These are phyloP conservation scores for Melinaea marsaeus DNA, from an alignment of 2,888 invertebrate species.

Conservation along the genomic window DNA sequence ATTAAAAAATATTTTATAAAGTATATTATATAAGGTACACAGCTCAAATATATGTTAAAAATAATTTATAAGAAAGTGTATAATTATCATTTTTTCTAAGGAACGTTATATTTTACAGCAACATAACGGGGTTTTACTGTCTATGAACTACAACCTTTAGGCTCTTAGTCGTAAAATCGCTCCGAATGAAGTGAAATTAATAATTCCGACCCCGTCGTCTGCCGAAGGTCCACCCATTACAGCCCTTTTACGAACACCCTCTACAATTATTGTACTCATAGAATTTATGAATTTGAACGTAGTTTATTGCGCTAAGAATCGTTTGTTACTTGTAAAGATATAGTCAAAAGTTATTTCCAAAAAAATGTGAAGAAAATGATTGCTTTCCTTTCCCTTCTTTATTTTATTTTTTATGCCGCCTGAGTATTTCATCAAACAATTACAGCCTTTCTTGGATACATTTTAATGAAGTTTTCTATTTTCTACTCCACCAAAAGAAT, in stretches of 20 bases:
- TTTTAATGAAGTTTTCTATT: too few relatives aligned
- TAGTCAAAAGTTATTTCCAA: slow-evolving; percentile 2
- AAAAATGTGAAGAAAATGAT: not conserved
- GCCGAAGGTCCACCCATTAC: slow-evolving; percentile 29
- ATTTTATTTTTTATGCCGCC: slow-evolving; percentile 5
- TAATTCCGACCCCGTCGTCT: slow-evolving; percentile 31
- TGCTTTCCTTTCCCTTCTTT: not conserved
- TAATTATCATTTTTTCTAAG: too few relatives aligned
- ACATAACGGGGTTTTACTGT: slow-evolving; percentile 8
- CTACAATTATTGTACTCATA: slow-evolving; percentile 31
- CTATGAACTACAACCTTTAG: slow-evolving; percentile 26
- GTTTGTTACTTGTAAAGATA: not conserved
- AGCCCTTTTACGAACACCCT: slow-evolving; percentile 32
- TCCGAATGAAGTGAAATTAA: slow-evolving; percentile 33
- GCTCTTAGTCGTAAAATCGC: slow-evolving; percentile 29
- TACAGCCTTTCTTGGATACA: not conserved
- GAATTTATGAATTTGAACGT: slow-evolving; percentile 21
- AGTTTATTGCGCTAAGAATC: slow-evolving; percentile 6
- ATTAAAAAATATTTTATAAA: too few relatives aligned
- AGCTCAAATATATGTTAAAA: too few relatives aligned
- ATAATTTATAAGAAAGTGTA: too few relatives aligned
- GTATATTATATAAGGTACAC: too few relatives aligned
- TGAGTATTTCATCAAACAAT: not conserved
- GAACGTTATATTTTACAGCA: too few relatives aligned
- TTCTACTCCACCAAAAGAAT: too few relatives aligned